Base-by-base conservation (phyloP, 2,888 invertebrate species). In the Synergus japonicus region DNA sequence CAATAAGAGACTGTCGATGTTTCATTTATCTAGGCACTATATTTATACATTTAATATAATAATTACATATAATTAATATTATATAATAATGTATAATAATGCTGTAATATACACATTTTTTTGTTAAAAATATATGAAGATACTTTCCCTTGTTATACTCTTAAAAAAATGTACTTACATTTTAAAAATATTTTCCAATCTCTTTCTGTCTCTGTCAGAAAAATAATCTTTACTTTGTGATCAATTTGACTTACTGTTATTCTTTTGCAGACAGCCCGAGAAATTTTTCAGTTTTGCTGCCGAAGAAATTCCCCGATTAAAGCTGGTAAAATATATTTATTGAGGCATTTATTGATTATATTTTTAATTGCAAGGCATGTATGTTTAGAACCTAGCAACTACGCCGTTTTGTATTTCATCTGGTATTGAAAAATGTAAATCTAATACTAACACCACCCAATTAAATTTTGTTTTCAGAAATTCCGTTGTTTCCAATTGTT, bases 401-500 rank as follows among this genome's bases (percentile, higher is more conserved):
- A n/a, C 49, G 37, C 41, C 54, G 15, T 69, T 49, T 29, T 49
- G 29, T 41, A 73, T 37, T 49, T 29, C 12, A 12, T 22, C 18
- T 63, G 29, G 4, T 13, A 29, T 63, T 5, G 8, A 54, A 73
- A 73, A 10, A 41, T 29, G 0, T 49, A 4, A 63, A 63, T 58
- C n/a, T 58, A 5, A 10, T 15, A 18, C n/a, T 73, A 4, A n/a
- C 41, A 29, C 37, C 41, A n/a, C 0, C 49, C 37, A 73, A 73
- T 29, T 73, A 41, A 63, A 29, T 29, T 29, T 63, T 63, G 10
- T 63, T 63, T 63, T 29, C 92, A 92, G 92, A 92, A 86, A 84
- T 90, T 4, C 91, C 91, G 63, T 86, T 91, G 81, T 92, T 92
- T 85, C 92, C 92, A 81, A 92, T 92, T 84, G 91, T 92, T 78